phyloP scores from a whole-genome alignment of 2,797 vertebrate genomes.

The Aphelocoma californica region DNA sequence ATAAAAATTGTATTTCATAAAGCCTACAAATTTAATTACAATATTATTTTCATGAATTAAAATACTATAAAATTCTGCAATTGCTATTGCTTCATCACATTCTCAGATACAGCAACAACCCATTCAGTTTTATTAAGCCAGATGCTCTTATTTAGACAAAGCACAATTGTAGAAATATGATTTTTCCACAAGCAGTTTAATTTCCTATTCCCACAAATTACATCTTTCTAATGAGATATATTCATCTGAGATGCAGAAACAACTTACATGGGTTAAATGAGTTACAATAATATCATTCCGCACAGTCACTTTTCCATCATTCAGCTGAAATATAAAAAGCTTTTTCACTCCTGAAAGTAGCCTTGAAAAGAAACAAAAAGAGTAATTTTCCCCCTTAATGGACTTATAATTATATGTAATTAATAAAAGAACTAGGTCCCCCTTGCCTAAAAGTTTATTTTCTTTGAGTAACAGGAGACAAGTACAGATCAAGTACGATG shows the following conservation, averaged over 20 bases:
- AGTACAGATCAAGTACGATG: not conserved
- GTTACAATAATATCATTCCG: constrained; percentile 91
- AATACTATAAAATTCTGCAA: not conserved
- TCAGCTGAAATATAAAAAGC: constrained; percentile 93
- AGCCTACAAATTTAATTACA: not conserved
- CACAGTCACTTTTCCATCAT: constrained; percentile 91
- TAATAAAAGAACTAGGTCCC: not conserved
- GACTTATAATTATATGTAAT: not conserved
- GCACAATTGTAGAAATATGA: not conserved
- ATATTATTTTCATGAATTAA: not conserved
- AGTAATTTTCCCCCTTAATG: not conserved
- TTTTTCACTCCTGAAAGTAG: constrained; percentile 95
- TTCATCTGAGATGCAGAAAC: not conserved
- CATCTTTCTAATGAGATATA: not conserved
- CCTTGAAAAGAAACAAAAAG: constrained; percentile 77
- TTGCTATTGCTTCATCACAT: not conserved
- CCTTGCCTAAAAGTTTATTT: not conserved
- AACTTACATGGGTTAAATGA: constrained; percentile 94
- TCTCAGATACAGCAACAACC: not conserved
- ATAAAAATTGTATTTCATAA: not conserved
- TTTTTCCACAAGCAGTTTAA: not conserved
- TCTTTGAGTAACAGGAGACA: not conserved
- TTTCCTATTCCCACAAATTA: not conserved
- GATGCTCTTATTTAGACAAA: not conserved
- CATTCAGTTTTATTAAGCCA: not conserved